phyloP scores from a whole-genome alignment of 2,888 invertebrate genomes.

The Atherix ibis region DNA sequence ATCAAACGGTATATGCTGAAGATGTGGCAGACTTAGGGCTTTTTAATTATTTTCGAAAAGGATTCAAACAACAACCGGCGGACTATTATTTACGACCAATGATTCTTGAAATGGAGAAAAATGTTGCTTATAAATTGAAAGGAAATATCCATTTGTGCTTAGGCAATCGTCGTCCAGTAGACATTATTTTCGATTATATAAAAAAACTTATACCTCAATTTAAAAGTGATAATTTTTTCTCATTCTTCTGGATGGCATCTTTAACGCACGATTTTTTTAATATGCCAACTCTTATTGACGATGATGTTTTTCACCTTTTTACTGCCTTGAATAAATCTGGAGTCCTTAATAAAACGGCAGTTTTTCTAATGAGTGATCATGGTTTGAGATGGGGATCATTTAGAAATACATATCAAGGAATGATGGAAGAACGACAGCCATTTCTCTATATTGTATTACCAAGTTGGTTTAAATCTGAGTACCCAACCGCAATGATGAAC shows the following conservation, averaged over 20 bases:
- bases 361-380: constrained; percentile 74
- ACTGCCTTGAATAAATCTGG: constrained; percentile 14
- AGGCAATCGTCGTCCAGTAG: constrained; percentile 50
- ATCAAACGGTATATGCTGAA: constrained; percentile 66
- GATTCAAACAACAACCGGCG: constrained; percentile 64
- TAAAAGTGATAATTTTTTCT: constrained; percentile 49
- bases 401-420: constrained; percentile 64
- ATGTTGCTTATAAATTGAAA: constrained; percentile 44
- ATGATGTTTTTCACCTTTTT: constrained; percentile 16
- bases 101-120: constrained; percentile 47
- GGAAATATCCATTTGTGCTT: constrained; percentile 54
- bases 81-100: constrained; percentile 73
- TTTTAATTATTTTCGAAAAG: constrained; percentile 64
- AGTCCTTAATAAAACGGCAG: constrained; percentile 45
- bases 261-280: constrained; percentile 75
- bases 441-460: constrained; percentile 61
- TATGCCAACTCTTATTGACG: constrained; percentile 58
- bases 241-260: constrained; percentile 70
- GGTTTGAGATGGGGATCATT: constrained; percentile 78
- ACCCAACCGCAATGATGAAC: constrained; percentile 45
- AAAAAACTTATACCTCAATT: constrained; percentile 45
- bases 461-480: constrained; percentile 46
- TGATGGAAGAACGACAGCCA: constrained; percentile 77
- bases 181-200: constrained; percentile 56
- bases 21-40: constrained; percentile 64